Percentiles rank a stretch among this genome's conserved stretches.
Conservation (phyloP, 2,888 invertebrate species). For the Platerodrilus igneus region DNA sequence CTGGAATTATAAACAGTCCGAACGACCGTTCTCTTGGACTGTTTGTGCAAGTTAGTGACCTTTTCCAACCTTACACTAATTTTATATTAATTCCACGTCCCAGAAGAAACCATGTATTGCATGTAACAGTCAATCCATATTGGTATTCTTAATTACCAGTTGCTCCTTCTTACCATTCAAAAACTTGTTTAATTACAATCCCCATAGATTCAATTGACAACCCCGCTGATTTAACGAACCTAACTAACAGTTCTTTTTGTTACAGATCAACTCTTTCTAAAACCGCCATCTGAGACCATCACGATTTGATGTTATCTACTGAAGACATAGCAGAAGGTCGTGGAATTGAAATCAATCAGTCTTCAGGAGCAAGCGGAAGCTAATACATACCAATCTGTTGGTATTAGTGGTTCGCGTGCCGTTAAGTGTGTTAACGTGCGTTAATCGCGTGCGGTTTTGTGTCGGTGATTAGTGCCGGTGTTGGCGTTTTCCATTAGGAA, state of each 20-base stretch:
- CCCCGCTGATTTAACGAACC: conserved; percentile 10
- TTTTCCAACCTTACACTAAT: no score
- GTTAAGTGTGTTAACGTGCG: conserved; percentile 1
- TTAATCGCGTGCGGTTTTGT: conserved; percentile 5
- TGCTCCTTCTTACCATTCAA: no score
- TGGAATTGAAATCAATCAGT: conserved; percentile 13
- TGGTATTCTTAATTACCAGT: no score
- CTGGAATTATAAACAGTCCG: no score
- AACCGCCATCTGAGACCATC: conserved; percentile 11
- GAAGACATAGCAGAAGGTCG: conserved; percentile 15
- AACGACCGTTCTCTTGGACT: no score
- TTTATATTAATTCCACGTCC: no score
- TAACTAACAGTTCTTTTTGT: conserved; percentile 11
- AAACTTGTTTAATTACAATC: no score
- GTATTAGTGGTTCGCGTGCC: conserved; percentile 2
- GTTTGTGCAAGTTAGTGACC: no score
- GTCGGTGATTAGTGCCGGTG: conserved; percentile 2
- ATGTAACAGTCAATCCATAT: no score
- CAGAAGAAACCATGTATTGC: no score
- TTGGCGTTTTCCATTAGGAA: no score
- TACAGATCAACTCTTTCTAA: conserved; percentile 18
- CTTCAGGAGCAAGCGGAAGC: conserved; percentile 14
- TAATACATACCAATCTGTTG: conserved; percentile 2
- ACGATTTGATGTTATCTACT: conserved; percentile 16
- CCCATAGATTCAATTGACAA: no score